A percentile compares a stretch with the other conserved stretches of the same genome.
These are phyloP conservation scores for Tetramorium alpestre DNA, from an alignment of 1,140 invertebrate genomes.

Conservation along the genomic window DNA sequence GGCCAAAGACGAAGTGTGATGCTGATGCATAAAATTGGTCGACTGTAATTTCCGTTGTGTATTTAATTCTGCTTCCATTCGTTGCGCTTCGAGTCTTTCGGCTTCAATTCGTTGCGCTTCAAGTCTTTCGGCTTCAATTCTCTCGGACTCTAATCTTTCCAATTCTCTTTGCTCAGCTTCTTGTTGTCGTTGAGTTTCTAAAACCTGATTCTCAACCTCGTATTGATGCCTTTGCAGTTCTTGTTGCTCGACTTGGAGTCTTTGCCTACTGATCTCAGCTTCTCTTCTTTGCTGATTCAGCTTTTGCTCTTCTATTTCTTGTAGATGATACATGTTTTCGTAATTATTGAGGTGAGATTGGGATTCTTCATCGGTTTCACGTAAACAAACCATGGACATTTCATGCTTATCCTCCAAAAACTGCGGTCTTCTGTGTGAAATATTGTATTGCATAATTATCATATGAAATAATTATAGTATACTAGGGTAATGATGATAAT, in stretches of 20 bases:
- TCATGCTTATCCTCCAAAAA: slow-evolving; percentile 50
- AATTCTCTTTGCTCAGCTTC: slow-evolving; percentile 70
- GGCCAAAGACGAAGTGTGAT: slow-evolving; percentile 72
- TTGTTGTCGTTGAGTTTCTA: slow-evolving; percentile 74
- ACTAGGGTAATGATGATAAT: background rate
- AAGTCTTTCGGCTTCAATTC: slow-evolving; percentile 75
- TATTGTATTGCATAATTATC: background rate
- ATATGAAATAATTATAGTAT: background rate
- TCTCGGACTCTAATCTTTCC: slow-evolving; percentile 70
- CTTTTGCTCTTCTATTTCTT: slow-evolving; percentile 72
- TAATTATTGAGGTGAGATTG: slow-evolving; percentile 76
- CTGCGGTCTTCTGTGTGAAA: slow-evolving; percentile 31
- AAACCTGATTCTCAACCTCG: slow-evolving; percentile 62
- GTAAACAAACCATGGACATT: slow-evolving; percentile 42
- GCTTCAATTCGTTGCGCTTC: slow-evolving; percentile 60
- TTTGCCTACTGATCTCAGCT: slow-evolving; percentile 73
- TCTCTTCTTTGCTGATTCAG: slow-evolving; percentile 74
- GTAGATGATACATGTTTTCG: slow-evolving; percentile 72
- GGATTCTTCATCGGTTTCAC: slow-evolving; percentile 13
- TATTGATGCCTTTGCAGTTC: slow-evolving; percentile 66
- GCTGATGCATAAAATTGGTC: slow-evolving; percentile 78
- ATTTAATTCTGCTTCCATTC: slow-evolving; percentile 78
- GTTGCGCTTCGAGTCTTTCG: slow-evolving; percentile 71
- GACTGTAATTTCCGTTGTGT: slow-evolving; percentile 78
- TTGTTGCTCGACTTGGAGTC: slow-evolving; percentile 67